Base-by-base conservation (phyloP, 2,113 vertebrate genomes). In the Malurus melanocephalus region DNA sequence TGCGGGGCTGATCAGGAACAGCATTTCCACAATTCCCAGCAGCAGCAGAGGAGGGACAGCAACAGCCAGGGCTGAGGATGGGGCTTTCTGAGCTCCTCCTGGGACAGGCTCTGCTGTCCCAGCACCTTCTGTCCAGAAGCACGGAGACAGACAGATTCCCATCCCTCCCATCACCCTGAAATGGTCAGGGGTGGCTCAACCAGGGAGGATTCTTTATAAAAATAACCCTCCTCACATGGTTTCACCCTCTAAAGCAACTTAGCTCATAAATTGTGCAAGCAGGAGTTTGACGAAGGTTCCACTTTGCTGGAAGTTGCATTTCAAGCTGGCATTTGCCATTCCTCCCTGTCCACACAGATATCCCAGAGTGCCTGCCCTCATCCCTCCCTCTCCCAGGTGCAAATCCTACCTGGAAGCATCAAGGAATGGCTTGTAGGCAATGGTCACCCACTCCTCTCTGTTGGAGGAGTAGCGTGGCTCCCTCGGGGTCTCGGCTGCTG, bases 351-450 rank as follows among this genome's bases (percentile, higher is more conserved):
- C 7, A 30, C 0, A 40, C 0, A 1, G 43, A 16, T n/a, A n/a
- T 33, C 43, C 21, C 21, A 49, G 55, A 15, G 20, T 61, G 23
- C 16, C 73, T 68, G 17, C 18, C 46, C 40, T 35, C 2, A 13
- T 2, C 59, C 33, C 68, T 51, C 56, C 32, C 43, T 61, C 46
- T 46, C 77, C 87, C 13, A 28, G 11, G 14, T 7, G 16, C 64
- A 85, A 52, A 26, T 59, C 97, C 93, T 98, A 99, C 99, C 98
- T 98, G 88, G 98, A 97, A 71, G 98, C 94, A 93, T 99, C 98
- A 35, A 99, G 98, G 95, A 99, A 99, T 59, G 99, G 98, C 94
- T 98, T 99, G 89, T 97, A 98, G 75, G 98, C 98, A 35, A 99
- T 88, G 78, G 97, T 86, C 40, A 93, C 96, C 99, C 99, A 99